Evolutionary conservation across 2,113 vertebrate species (phyloP).

Genomic region (Protobothrops mucrosquamatus): DNA sequence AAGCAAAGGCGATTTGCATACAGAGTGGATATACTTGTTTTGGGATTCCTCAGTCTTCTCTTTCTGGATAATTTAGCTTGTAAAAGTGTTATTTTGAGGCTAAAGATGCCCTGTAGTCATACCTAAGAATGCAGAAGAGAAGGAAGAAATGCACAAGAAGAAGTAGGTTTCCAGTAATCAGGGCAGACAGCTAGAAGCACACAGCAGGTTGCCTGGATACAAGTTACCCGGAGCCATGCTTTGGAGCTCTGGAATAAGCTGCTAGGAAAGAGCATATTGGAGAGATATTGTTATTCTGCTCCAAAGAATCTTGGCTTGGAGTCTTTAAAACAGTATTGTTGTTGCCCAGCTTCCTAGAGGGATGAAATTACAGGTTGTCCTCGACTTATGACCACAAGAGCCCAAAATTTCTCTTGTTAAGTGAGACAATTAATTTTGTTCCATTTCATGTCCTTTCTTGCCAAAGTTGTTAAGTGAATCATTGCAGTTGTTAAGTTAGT

Average conservation of each 20-base stretch:
- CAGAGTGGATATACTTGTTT: background rate
- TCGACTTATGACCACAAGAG: background rate
- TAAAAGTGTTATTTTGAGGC: background rate
- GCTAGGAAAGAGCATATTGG: background rate
- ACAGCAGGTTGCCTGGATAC: background rate
- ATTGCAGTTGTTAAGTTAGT: background rate
- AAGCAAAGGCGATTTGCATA: background rate
- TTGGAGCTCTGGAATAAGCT: background rate
- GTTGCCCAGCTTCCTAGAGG: background rate
- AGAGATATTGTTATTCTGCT: background rate
- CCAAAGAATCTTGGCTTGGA: background rate
- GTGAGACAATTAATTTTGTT: background rate
- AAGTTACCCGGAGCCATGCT: background rate
- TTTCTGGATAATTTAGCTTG: background rate
- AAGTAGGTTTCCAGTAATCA: too few species aligned
- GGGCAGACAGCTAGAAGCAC: background rate
- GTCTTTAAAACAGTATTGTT: background rate
- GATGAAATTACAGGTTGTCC: background rate
- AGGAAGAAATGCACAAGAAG: too few species aligned
- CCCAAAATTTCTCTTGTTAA: background rate
- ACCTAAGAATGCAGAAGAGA: background rate
- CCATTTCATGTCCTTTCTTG: background rate
- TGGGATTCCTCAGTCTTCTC: background rate
- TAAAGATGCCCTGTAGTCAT: rapidly evolving
- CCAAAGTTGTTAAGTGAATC: background rate